Conservation (phyloP, 2,113 vertebrate species). For the Leucoraja erinaceus region DNA sequence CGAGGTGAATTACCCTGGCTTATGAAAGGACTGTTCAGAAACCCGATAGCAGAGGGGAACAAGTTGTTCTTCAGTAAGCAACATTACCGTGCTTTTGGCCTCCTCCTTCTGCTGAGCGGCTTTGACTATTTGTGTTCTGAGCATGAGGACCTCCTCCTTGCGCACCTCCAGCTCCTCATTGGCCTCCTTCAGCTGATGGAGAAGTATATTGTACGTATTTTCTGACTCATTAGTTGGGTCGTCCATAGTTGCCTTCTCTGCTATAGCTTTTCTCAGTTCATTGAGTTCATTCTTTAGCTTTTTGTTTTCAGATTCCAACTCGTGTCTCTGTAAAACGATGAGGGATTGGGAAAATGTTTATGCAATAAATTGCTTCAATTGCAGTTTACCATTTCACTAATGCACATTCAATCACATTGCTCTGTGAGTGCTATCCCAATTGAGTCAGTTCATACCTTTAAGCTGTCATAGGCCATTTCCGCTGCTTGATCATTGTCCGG, state of each 20-base stretch:
- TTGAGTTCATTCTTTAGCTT: slow-evolving; percentile 91
- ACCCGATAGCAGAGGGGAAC: too few relatives aligned
- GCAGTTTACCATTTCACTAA: neutral
- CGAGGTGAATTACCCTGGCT: too few relatives aligned
- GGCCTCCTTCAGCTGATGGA: slow-evolving; percentile 77
- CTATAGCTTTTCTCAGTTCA: slow-evolving; percentile 69
- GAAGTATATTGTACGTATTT: slow-evolving; percentile 69
- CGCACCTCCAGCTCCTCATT: slow-evolving; percentile 87
- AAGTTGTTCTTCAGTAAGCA: neutral
- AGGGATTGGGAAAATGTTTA: neutral
- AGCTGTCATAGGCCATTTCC: slow-evolving; percentile 80
- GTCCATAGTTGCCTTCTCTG: slow-evolving; percentile 53
- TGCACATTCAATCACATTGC: neutral
- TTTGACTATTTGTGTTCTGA: slow-evolving; percentile 79
- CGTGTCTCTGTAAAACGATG: slow-evolving; percentile 71
- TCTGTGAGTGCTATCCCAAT: neutral
- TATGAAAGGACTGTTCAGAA: too few relatives aligned
- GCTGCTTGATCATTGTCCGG: slow-evolving; percentile 58
- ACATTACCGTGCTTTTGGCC: slow-evolving; percentile 46
- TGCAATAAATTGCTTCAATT: slow-evolving; percentile 15
- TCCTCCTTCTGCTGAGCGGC: slow-evolving; percentile 57
- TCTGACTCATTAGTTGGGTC: slow-evolving; percentile 53
- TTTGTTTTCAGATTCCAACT: slow-evolving; percentile 90
- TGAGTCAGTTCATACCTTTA: slow-evolving; percentile 68
- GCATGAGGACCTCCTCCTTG: slow-evolving; percentile 89